Base-by-base conservation (phyloP, 2,113 vertebrate genomes). In the Porphyrio hochstetteri region DNA sequence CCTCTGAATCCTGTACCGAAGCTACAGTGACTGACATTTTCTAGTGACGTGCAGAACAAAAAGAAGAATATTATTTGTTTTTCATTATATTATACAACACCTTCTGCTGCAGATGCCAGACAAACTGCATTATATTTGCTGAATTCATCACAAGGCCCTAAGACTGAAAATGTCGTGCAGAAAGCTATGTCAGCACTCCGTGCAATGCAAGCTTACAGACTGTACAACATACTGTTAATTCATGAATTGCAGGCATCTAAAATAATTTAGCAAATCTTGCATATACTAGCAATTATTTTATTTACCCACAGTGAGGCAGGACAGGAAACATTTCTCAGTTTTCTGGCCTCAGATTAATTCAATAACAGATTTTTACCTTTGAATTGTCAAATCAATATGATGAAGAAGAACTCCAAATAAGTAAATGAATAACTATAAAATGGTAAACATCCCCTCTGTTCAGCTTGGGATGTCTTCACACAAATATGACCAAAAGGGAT, bases 21-120 rank as follows among this genome's bases (percentile, higher is more conserved):
- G 86, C 31, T 42, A 31, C 78, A 59, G 65, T 25, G 50, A 56
- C 59, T 96, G 95, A 94, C 70, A 11, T 68, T 89, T 87, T 19
- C 50, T 87, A 75, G 70, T 90, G 91, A 95, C 44, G 57, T 42
- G 77, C 70, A 82, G 44, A 91, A 87, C 67, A 95, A 90, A 93
- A 93, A 84, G 52, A 81, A 40, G 52, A 81, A 42, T 64, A 9
- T 20, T 2, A 19, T 14, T 70, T 83, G 86, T 80, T 83, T 64
- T 61, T 42, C 31, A 68, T 86, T 74, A 8, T 60, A 56, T 97
- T 86, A 91, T 75, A 82, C 77, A 97, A 88, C 52, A 68, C 24
- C 48, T 80, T 40, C 92, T 86, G 92, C 83, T 86, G 80, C 77
- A 82, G 64, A 75, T 36, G 29, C 71, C 74, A 76, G 70, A 36